A percentile compares a stretch with the other conserved stretches of the same genome.
Conservation (phyloP, 2,113 vertebrate genomes). For the Charadrius vociferus region DNA sequence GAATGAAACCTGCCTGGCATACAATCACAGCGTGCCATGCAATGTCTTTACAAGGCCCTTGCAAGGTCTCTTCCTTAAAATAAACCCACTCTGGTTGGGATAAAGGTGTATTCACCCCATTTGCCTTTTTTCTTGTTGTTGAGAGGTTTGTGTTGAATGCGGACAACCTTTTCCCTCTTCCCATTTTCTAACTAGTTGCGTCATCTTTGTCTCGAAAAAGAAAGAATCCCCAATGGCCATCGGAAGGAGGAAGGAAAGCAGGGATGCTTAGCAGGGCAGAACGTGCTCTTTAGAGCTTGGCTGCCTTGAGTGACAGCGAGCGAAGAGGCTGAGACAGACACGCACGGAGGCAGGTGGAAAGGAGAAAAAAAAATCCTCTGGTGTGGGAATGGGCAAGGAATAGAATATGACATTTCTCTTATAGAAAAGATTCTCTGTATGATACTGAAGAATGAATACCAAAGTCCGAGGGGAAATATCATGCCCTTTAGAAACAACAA, state of each 20-base stretch:
- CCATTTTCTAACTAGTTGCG: constrained; percentile 7
- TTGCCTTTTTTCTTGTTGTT: not conserved
- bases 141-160: not conserved
- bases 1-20: not conserved
- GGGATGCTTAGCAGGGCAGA: constrained; percentile 61
- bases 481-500: constrained; percentile 65
- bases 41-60: not conserved
- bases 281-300: constrained; percentile 50
- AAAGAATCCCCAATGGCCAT: constrained; percentile 19
- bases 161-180: not conserved
- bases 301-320: constrained; percentile 52
- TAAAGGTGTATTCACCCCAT: not conserved
- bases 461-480: constrained; percentile 59
- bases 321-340: not conserved
- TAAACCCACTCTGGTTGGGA: not conserved
- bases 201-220: constrained; percentile 20
- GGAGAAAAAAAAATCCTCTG: not conserved
- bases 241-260: constrained; percentile 13
- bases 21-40: not conserved
- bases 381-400: constrained; percentile 35
- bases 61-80: not conserved
- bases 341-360: constrained; percentile 14
- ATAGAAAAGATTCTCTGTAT: constrained; percentile 33
- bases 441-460: constrained; percentile 39
- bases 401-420: constrained; percentile 55